Base-by-base conservation (phyloP, 1,140 invertebrate species). In the Caenorhabditis elegans region DNA sequence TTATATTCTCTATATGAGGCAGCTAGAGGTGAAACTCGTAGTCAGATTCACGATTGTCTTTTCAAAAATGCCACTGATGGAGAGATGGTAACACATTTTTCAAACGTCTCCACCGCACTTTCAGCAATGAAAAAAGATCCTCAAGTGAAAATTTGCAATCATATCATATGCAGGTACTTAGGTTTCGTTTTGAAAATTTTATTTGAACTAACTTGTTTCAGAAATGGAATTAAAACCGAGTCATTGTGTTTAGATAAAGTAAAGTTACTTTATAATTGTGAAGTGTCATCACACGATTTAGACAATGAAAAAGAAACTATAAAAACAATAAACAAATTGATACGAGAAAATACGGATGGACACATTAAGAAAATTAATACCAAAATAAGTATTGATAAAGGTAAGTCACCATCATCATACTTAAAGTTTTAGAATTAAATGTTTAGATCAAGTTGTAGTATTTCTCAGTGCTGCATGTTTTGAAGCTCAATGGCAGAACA, bases 401-500 rank as follows among this genome's bases (percentile, higher is more conserved):
- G n/a, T n/a, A n/a, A n/a, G n/a, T n/a, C n/a, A n/a, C n/a, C n/a
- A n/a, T n/a, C n/a, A n/a, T n/a, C n/a, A n/a, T n/a, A n/a, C n/a
- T n/a, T n/a, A n/a, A n/a, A n/a, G n/a, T 31, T 60, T 22, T 31
- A 0, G 8, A 28, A 26, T 60, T 28, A 31, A 13, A 60, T 60
- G n/a, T 43, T n/a, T n/a, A 80, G 79, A 75, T 80, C 19, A 22
- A 22, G 79, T 76, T 2, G 65, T 31, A 3, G 39, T 80, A 3
- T 19, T 75, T 15, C 34, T 36, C 0, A 80, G 75, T 24, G 60
- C 79, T 0, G 6, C 75, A 2, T 80, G 75, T 17, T 46, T 80
- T 28, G 43, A 80, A 17, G 79, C 79, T 10, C 8, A 47, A 0
- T 80, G 79, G 79, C 2, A 3, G 17, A 8, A 80, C n/a, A 8